Evolutionary conservation across 2,888 invertebrate genomes (phyloP).

Genomic region (Ochropacha duplaris): DNA sequence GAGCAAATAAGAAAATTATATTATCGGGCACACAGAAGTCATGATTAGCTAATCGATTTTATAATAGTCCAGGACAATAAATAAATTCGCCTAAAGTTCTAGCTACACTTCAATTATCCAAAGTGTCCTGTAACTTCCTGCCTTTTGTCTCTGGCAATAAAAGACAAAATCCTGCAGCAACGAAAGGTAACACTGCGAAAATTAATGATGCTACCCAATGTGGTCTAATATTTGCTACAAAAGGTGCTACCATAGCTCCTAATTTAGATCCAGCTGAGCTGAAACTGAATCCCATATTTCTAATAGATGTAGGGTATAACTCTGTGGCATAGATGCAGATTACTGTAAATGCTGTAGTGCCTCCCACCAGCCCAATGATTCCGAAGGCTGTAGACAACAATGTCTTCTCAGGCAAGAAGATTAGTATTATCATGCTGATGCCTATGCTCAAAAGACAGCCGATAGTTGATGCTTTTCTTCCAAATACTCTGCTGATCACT

Average conservation of each 20-base stretch:
- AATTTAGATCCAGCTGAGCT: constrained; percentile 47
- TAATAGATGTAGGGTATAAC: constrained; percentile 57
- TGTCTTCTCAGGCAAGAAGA: constrained; percentile 38
- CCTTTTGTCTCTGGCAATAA: constrained; percentile 61
- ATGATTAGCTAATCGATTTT: too few species aligned
- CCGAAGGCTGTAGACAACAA: constrained; percentile 38
- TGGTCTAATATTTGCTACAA: constrained; percentile 46
- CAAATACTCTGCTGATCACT: constrained; percentile 39
- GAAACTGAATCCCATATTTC: constrained; percentile 55
- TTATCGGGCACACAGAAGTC: too few species aligned
- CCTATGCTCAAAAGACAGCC: constrained; percentile 27
- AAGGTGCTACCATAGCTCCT: constrained; percentile 57
- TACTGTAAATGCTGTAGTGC: constrained; percentile 32
- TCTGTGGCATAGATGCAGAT: constrained; percentile 50
- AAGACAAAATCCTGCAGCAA: constrained; percentile 43
- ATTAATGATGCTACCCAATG: constrained; percentile 51
- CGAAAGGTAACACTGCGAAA: constrained; percentile 47
- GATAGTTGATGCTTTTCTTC: constrained; percentile 40
- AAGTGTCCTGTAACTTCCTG: constrained; percentile 46
- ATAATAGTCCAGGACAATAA: background rate
- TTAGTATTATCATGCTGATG: constrained; percentile 36
- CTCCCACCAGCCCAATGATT: constrained; percentile 33
- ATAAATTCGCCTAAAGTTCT: background rate
- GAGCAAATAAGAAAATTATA: too few species aligned
- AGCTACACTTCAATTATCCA: constrained; percentile 19